Conservation (phyloP, 2,797 vertebrate species). For the Valencia hispanica region DNA sequence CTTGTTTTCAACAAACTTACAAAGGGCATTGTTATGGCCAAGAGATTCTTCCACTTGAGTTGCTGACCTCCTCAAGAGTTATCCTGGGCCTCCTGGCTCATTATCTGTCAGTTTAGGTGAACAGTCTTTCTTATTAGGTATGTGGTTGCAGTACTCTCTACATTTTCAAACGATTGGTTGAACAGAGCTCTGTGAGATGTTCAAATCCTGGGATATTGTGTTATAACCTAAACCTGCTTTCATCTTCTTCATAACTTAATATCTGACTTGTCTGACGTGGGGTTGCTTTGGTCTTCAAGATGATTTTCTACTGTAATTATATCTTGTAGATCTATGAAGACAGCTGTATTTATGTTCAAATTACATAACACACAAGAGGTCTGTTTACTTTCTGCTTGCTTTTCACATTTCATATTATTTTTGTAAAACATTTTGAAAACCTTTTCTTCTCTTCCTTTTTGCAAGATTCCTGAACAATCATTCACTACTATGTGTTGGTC, state of each 20-base stretch:
- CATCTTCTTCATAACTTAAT: not conserved
- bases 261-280: not conserved
- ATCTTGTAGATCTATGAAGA: not conserved
- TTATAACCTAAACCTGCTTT: not conserved
- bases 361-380: not conserved
- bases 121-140: not conserved
- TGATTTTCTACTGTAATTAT: too few relatives aligned
- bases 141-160: not conserved
- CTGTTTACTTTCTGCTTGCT: not conserved
- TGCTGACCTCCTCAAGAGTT: not conserved
- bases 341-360: not conserved
- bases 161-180: not conserved
- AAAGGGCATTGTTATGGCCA: too few relatives aligned
- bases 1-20: too few relatives aligned
- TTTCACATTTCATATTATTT: not conserved
- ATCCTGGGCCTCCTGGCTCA: not conserved
- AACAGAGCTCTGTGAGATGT: not conserved
- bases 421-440: not conserved
- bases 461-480: not conserved
- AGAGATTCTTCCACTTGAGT: not conserved
- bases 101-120: not conserved
- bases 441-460: not conserved
- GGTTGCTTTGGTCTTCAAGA: not conserved
- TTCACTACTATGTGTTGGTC: not conserved
- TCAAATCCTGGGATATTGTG: not conserved